phyloP scores from a whole-genome alignment of 2,888 invertebrate species.

The Adela reaumurella region DNA sequence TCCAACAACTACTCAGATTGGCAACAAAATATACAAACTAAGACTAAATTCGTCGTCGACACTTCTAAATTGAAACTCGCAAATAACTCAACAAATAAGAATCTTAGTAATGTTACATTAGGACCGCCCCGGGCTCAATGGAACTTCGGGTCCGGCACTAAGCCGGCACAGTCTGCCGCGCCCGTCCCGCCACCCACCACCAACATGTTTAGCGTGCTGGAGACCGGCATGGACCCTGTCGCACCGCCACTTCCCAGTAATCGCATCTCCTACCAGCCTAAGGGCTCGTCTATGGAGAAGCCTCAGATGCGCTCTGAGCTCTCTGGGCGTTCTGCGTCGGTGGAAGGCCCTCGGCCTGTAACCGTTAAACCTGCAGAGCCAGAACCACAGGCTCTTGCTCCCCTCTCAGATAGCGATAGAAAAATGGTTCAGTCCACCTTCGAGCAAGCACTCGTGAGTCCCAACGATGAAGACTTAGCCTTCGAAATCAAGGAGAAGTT shows the following conservation, averaged over 20 bases:
- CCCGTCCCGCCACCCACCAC: constrained; percentile 25
- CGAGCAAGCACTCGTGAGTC: constrained; percentile 28
- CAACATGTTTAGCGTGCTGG: constrained; percentile 32
- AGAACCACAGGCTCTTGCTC: no score
- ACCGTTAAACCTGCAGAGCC: constrained; percentile 12
- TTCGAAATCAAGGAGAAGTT: constrained; percentile 28
- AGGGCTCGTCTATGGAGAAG: constrained; percentile 46
- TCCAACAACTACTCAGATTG: constrained; percentile 22
- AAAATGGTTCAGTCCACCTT: constrained; percentile 32
- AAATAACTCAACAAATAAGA: constrained; percentile 17
- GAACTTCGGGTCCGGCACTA: constrained; percentile 42
- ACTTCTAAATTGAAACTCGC: constrained; percentile 29
- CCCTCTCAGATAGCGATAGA: constrained; percentile 28
- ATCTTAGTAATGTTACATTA: constrained; percentile 33
- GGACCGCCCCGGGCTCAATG: constrained; percentile 35
- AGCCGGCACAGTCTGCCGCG: constrained; percentile 25
- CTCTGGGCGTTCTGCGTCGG: constrained; percentile 23
- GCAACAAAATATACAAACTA: constrained; percentile 26
- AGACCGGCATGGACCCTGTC: constrained; percentile 12
- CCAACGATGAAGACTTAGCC: constrained; percentile 29
- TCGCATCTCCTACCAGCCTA: constrained; percentile 33
- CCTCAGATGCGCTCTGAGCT: constrained; percentile 42
- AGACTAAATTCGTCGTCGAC: constrained; percentile 31
- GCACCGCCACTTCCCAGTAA: not conserved
- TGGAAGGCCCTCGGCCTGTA: not conserved